phyloP scores from a whole-genome alignment of 2,797 vertebrate species.

The Ctenochaetus hawaiiensis region DNA sequence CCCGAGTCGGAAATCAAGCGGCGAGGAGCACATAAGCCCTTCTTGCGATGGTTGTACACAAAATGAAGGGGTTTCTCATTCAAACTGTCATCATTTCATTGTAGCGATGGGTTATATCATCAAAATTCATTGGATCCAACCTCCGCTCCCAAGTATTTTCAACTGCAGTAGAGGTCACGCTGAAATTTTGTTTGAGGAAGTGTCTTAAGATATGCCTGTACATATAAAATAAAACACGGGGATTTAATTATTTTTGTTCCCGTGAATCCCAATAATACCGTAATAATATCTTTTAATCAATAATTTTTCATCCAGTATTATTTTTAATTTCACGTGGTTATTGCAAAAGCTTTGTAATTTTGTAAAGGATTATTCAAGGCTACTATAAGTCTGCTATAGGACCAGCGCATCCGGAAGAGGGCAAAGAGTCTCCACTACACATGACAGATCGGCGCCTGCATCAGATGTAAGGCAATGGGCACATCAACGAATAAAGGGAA shows the following conservation, averaged over 20 bases:
- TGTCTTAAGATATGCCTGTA: constrained; percentile 71
- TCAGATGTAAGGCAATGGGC: background rate
- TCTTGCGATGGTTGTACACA: constrained; percentile 62
- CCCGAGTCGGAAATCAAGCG: constrained; percentile 80
- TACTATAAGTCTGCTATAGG: constrained; percentile 10
- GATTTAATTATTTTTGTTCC: accelerated
- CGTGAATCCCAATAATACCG: accelerated
- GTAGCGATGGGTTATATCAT: constrained; percentile 67
- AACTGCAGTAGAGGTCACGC: constrained; percentile 89
- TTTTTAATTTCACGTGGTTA: no score
- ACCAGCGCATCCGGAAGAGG: constrained; percentile 59
- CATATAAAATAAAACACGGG: accelerated
- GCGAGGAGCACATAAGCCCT: constrained; percentile 86
- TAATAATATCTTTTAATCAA: accelerated
- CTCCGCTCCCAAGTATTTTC: constrained; percentile 83
- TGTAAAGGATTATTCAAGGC: constrained; percentile 34
- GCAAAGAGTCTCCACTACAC: constrained; percentile 20
- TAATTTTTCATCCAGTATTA: no score
- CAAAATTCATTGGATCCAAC: constrained; percentile 67
- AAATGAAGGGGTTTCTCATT: constrained; percentile 67
- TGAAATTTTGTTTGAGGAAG: constrained; percentile 67
- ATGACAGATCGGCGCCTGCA: constrained; percentile 32
- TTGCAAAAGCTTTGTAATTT: background rate
- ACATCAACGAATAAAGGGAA: background rate
- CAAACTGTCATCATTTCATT: constrained; percentile 43